Evolutionary conservation across 2,113 vertebrate genomes (phyloP), one percentile per base, ranked within the genome.

Genomic region (Melierax canorus): DNA sequence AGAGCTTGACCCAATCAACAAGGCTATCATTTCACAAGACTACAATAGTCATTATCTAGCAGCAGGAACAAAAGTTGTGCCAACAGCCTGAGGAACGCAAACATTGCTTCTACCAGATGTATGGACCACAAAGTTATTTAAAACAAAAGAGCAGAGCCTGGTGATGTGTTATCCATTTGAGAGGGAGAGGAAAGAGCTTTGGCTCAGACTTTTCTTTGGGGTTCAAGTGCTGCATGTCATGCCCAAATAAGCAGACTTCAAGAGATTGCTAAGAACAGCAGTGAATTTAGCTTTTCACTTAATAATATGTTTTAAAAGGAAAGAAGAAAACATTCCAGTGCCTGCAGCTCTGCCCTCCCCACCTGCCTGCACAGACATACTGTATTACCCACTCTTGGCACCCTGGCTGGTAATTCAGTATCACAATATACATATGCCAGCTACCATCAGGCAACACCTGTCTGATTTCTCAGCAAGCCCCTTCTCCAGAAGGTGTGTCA

Each of bases 381-480:
- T 98, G 78, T 97, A 96, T 99, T 99, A 98, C 98, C 98, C 67
- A 89, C 98, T 97, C 97, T 97, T 98, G 98, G 99, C 99, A 99
- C 89, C 74, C 87, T 58, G 92, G 79, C 86, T 94, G 86, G 98
- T 97, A 98, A 98, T 97, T 96, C 77, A 92, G 96, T 97, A 97
- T 45, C 95, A 90, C 92, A 96, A 97, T 90, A 86, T 81, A 50
- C 91, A 94, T 91, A 95, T 48, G 21, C 97, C 97, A 98, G 94
- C 93, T 92, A 92, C 91, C 95, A 96, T 84, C 88, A 96, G 89
- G 89, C 95, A 87, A 97, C 98, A 98, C 98, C 98, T 98, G 98
- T 64, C 88, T 95, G 91, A 92, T 91, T 97, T 96, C 91, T 94
- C 78, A 96, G 93, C 62, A 91, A 68, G 69, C 43, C 73, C 84